These are phyloP conservation scores for Nymphalis polychloros DNA, from an alignment of 2,888 invertebrate species.

Conservation along the genomic window DNA sequence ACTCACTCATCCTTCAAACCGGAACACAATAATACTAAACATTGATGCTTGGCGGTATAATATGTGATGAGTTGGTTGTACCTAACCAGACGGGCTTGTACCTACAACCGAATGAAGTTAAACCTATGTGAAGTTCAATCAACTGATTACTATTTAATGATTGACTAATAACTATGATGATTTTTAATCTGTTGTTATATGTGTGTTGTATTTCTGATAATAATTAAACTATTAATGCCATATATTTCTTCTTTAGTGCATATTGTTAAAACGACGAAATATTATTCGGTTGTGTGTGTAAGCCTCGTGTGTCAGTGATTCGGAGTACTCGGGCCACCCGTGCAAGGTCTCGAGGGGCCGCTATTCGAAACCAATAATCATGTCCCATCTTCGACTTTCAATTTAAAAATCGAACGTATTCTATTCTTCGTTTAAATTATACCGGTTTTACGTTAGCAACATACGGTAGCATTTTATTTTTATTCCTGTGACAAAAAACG, in stretches of 20 bases:
- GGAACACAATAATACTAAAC: not conserved
- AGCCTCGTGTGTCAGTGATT: not conserved
- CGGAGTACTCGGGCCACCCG: constrained; percentile 16
- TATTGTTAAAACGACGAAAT: too few relatives aligned
- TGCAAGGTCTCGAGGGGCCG: constrained; percentile 23
- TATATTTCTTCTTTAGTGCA: too few relatives aligned
- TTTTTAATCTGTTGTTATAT: too few relatives aligned
- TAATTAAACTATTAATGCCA: too few relatives aligned
- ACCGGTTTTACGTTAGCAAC: constrained; percentile 16
- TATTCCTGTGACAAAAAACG: not conserved
- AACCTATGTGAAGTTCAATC: too few relatives aligned
- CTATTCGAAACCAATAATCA: constrained; percentile 27
- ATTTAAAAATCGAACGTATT: constrained; percentile 19
- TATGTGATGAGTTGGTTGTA: too few relatives aligned
- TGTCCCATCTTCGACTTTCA: constrained; percentile 19
- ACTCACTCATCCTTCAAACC: too few relatives aligned
- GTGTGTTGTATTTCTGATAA: too few relatives aligned
- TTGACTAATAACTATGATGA: too few relatives aligned
- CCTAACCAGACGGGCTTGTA: too few relatives aligned
- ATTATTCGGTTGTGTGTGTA: not conserved
- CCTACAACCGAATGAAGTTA: too few relatives aligned
- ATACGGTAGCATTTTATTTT: constrained; percentile 12
- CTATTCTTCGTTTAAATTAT: constrained; percentile 24
- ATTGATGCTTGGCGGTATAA: not conserved
- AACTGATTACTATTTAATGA: too few relatives aligned